phyloP scores from a whole-genome alignment of 2,797 vertebrate species.

The Ctenopoma kingsleyae region DNA sequence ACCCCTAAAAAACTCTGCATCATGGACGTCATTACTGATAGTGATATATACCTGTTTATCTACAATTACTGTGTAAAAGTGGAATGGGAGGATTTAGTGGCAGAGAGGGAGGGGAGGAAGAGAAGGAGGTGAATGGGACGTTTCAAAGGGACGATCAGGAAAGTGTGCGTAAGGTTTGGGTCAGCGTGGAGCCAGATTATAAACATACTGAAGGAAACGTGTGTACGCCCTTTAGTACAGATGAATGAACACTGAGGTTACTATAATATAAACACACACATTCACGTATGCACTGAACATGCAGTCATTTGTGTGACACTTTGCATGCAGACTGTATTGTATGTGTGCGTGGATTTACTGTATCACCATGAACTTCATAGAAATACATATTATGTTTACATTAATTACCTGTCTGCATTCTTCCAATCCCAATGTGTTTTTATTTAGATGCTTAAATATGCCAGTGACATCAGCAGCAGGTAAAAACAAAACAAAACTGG shows the following conservation, averaged over 20 bases:
- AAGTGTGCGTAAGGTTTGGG: slow-evolving; percentile 34
- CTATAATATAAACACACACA: slow-evolving; percentile 14
- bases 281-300: neutral
- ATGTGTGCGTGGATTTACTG: no score
- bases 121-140: slow-evolving; percentile 26
- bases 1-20: neutral
- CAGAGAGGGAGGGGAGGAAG: slow-evolving; percentile 12
- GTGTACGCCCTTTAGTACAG: slow-evolving; percentile 27
- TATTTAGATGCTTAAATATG: no score
- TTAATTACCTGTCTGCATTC: neutral
- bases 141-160: slow-evolving; percentile 21
- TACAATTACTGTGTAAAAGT: neutral
- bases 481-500: no score
- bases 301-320: neutral
- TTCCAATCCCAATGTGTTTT: no score
- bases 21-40: slow-evolving; percentile 11
- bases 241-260: slow-evolving; percentile 62
- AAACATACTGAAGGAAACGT: slow-evolving; percentile 54
- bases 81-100: slow-evolving; percentile 15
- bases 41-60: slow-evolving; percentile 17
- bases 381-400: neutral
- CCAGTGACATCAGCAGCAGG: no score
- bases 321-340: no score
- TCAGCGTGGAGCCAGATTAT: slow-evolving; percentile 59
- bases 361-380: neutral